phyloP scores from a whole-genome alignment of 2,888 invertebrate species.

The Synergus itoensis region DNA sequence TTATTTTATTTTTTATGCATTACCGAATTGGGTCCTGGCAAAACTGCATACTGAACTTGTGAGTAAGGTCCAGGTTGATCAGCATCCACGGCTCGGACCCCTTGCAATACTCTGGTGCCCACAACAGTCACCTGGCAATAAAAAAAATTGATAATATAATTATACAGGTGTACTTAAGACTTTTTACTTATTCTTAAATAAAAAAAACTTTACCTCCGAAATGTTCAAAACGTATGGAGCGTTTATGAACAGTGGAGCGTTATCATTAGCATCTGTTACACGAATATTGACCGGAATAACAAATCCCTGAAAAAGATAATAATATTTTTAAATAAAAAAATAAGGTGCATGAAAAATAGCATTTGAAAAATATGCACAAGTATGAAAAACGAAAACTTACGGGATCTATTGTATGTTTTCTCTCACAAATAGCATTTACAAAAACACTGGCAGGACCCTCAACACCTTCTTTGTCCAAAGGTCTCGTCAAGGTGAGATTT shows the following conservation, averaged over 20 bases:
- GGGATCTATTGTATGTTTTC: slow-evolving; percentile 88
- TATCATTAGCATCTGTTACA: slow-evolving; percentile 95
- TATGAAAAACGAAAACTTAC: slow-evolving; percentile 77
- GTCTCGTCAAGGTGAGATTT: slow-evolving; percentile 87
- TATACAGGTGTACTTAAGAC: slow-evolving; percentile 16
- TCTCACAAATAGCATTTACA: slow-evolving; percentile 91
- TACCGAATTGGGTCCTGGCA: slow-evolving; percentile 88
- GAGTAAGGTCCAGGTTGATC: slow-evolving; percentile 95
- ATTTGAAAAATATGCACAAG: neutral
- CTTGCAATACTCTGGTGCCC: slow-evolving; percentile 85
- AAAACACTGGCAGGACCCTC: slow-evolving; percentile 91
- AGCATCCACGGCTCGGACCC: slow-evolving; percentile 88
- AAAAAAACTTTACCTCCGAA: slow-evolving; percentile 85
- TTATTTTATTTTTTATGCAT: slow-evolving; percentile 52
- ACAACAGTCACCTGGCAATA: slow-evolving; percentile 79
- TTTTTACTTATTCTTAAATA: neutral
- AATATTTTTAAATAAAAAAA: neutral
- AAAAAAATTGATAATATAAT: slow-evolving; percentile 36
- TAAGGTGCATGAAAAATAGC: slow-evolving; percentile 6
- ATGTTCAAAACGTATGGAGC: slow-evolving; percentile 90
- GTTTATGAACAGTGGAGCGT: slow-evolving; percentile 90
- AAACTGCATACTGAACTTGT: slow-evolving; percentile 90
- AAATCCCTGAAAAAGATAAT: slow-evolving; percentile 81
- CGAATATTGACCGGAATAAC: slow-evolving; percentile 90
- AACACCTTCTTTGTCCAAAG: slow-evolving; percentile 91